These are phyloP conservation scores for Nomada flava DNA, from an alignment of 2,888 invertebrate genomes.

Conservation along the genomic window DNA sequence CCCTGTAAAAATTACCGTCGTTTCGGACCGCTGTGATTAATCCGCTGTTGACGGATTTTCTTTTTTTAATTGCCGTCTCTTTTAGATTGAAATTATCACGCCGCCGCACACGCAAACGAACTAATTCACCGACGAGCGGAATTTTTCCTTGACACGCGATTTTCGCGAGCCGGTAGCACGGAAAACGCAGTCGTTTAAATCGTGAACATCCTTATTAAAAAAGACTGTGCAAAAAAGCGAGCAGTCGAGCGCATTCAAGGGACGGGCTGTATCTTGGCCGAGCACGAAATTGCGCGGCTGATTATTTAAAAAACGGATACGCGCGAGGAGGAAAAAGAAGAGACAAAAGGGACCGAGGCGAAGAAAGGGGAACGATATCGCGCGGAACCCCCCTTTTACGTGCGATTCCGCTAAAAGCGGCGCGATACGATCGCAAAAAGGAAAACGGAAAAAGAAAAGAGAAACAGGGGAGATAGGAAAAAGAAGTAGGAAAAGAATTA, in stretches of 20 bases:
- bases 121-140: neutral
- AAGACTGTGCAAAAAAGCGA: neutral
- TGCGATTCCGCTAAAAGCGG: slow-evolving; percentile 10
- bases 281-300: slow-evolving; percentile 23
- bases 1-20: slow-evolving; percentile 1
- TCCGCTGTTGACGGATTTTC: neutral
- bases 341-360: neutral
- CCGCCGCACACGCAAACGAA: neutral
- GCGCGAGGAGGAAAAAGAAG: neutral
- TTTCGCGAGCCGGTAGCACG: neutral
- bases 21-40: slow-evolving; percentile 5
- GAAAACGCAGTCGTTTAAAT: slow-evolving; percentile 17
- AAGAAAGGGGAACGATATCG: slow-evolving; percentile 1
- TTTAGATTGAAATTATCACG: too few relatives aligned
- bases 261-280: neutral
- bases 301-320: slow-evolving; percentile 24
- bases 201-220: slow-evolving; percentile 8
- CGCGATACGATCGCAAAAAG: slow-evolving; percentile 27
- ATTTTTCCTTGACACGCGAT: neutral
- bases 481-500: neutral
- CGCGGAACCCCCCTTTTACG: neutral
- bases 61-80: neutral
- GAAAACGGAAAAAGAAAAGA: neutral
- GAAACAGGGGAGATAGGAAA: neutral
- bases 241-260: neutral